These are phyloP conservation scores for Thera obeliscata DNA, from an alignment of 2,888 invertebrate genomes.

Conservation along the genomic window DNA sequence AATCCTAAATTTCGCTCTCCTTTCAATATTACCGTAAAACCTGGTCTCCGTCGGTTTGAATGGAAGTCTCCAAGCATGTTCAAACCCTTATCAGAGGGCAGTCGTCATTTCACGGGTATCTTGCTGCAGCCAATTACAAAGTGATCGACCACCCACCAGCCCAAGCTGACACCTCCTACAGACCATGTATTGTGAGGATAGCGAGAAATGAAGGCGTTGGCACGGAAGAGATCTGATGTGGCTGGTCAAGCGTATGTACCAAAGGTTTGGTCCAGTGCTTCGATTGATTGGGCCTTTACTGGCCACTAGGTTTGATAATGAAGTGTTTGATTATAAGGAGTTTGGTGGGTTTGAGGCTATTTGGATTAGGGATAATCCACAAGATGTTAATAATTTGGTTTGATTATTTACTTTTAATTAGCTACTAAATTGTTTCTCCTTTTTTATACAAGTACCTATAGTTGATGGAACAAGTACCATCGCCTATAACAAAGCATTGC, in stretches of 20 bases:
- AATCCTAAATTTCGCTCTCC: background rate
- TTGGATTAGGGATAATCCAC: background rate
- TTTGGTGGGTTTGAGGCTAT: background rate
- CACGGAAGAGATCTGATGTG: constrained; percentile 47
- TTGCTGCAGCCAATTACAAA: constrained; percentile 78
- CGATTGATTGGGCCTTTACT: constrained; percentile 72
- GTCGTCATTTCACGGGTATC: constrained; percentile 81
- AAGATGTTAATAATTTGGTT: constrained; percentile 6
- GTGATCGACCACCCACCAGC: constrained; percentile 71
- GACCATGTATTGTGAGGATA: constrained; percentile 13
- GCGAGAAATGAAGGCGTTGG: constrained; percentile 35
- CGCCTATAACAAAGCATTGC: no score
- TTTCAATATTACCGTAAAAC: background rate
- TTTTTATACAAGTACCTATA: no score
- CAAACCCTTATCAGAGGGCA: constrained; percentile 76
- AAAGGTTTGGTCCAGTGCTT: constrained; percentile 71
- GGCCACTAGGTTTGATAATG: constrained; percentile 67
- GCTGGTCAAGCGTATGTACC: constrained; percentile 57
- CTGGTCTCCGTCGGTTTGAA: constrained; percentile 47
- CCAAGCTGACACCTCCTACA: constrained; percentile 42
- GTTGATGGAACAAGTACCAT: no score
- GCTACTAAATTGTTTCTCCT: no score
- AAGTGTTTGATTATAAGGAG: constrained; percentile 56
- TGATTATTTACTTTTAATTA: no score
- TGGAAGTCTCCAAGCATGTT: constrained; percentile 56